Evolutionary conservation across 35 echinoderm and acorn worm species (phyloP).

Genomic region (Lytechinus pictus): DNA sequence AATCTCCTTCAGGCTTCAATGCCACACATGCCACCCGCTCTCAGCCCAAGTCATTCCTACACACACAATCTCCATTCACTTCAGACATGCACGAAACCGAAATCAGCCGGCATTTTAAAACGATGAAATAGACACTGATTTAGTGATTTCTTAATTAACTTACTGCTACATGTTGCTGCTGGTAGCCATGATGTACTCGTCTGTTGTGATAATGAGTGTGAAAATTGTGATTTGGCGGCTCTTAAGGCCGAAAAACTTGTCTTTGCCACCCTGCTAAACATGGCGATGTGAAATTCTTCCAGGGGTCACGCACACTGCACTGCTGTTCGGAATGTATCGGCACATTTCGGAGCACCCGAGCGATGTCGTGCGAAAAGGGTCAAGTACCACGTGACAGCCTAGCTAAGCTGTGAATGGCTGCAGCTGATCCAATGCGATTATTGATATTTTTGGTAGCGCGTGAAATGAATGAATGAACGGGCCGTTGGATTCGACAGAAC

Average conservation of each 20-base stretch:
- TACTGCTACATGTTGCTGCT: conserved; percentile 64
- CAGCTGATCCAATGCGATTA: conserved; percentile 52
- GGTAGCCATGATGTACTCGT: conserved; percentile 75
- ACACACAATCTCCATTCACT: too few species aligned
- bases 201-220: conserved; percentile 67
- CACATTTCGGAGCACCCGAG: conserved; percentile 14
- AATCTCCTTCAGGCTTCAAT: too few species aligned
- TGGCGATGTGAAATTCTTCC: conserved; percentile 58
- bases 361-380: not conserved
- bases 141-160: not conserved
- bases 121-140: not conserved
- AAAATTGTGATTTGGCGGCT: conserved; percentile 70
- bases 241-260: conserved; percentile 81
- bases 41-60: too few species aligned
- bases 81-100: not conserved
- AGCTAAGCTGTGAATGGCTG: conserved; percentile 47
- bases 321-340: not conserved
- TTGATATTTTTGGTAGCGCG: conserved; percentile 50
- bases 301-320: conserved; percentile 24
- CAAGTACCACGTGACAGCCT: conserved; percentile 34
- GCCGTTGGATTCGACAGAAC: not conserved
- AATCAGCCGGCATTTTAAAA: not conserved
- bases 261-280: conserved; percentile 77
- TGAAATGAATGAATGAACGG: conserved; percentile 48
- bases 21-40: too few species aligned